Conservation (phyloP, 2,113 vertebrate species). For the Crypturellus undulatus region DNA sequence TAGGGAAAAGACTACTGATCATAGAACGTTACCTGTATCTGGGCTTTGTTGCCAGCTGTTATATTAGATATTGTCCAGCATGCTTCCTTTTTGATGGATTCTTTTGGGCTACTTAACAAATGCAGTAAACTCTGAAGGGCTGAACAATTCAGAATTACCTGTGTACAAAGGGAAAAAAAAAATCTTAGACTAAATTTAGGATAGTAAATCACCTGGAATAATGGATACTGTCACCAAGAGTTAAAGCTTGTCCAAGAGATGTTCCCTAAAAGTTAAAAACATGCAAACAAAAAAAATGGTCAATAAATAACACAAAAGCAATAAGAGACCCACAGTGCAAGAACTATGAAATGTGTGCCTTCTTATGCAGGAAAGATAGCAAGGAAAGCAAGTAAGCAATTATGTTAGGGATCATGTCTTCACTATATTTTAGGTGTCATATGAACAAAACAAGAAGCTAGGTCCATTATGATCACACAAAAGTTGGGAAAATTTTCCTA, state of each 20-base stretch:
- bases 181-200: not conserved
- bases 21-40: constrained; percentile 90
- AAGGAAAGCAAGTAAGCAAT: not conserved
- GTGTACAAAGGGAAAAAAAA: constrained; percentile 18
- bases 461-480: not conserved
- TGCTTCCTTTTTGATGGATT: constrained; percentile 98
- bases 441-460: not conserved
- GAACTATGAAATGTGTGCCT: not conserved
- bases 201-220: not conserved
- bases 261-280: not conserved
- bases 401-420: not conserved
- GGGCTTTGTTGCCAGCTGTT: constrained; percentile 95
- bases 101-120: constrained; percentile 95
- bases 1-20: not conserved
- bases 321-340: not conserved
- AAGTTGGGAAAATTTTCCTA: not conserved
- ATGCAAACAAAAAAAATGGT: not conserved
- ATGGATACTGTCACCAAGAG: not conserved
- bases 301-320: not conserved
- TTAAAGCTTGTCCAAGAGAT: not conserved
- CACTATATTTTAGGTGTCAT: not conserved
- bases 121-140: constrained; percentile 95
- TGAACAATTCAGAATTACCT: constrained; percentile 98
- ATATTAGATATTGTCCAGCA: constrained; percentile 99
- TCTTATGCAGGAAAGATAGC: not conserved